Evolutionary conservation across 2,113 vertebrate genomes (phyloP).

Genomic region (Corvus moneduloides): DNA sequence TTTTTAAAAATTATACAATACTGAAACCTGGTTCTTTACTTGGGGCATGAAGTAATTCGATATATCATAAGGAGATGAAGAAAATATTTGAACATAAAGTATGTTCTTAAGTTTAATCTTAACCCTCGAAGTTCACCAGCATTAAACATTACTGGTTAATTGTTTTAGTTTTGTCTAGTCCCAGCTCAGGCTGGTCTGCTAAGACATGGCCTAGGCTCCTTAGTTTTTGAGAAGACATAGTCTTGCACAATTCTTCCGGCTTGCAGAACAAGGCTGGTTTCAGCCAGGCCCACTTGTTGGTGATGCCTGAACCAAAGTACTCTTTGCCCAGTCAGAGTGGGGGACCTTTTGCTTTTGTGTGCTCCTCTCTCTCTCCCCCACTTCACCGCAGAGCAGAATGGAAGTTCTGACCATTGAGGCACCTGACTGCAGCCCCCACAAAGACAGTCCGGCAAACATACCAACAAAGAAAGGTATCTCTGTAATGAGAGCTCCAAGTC

Average conservation of each 20-base stretch:
- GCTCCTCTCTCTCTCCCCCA: not conserved
- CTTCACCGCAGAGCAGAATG: not conserved
- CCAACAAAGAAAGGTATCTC: not conserved
- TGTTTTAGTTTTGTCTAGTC: not conserved
- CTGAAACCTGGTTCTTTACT: not conserved
- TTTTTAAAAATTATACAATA: not conserved
- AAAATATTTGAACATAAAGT: not conserved
- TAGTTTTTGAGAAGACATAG: not conserved
- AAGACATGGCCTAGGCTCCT: not conserved
- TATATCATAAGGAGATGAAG: not conserved
- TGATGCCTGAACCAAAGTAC: not conserved
- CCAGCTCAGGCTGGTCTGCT: not conserved
- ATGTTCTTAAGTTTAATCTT: not conserved
- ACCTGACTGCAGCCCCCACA: not conserved
- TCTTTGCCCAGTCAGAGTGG: not conserved
- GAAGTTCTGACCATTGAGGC: not conserved
- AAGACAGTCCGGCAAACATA: not conserved
- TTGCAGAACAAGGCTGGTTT: not conserved
- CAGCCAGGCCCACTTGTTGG: not conserved
- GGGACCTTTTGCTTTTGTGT: not conserved
- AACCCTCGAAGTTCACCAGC: not conserved
- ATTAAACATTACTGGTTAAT: not conserved
- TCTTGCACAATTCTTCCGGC: not conserved
- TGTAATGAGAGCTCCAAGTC: not conserved
- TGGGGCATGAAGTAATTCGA: not conserved